Conservation (phyloP, 2,797 vertebrate species). For the Rhinophrynus dorsalis region DNA sequence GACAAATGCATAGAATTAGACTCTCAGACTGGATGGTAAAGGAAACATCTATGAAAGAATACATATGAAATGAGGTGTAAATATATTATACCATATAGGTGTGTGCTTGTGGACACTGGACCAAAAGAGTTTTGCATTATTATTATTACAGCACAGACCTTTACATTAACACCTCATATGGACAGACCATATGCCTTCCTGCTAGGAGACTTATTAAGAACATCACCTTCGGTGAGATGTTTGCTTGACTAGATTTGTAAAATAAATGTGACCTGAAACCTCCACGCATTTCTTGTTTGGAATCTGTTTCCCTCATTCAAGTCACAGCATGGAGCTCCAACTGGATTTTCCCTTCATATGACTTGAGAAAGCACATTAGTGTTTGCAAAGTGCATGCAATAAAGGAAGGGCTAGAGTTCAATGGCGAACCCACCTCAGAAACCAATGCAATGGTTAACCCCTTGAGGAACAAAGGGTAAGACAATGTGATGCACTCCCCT, state of each 20-base stretch:
- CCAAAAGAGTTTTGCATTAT: no score
- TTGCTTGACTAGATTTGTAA: constrained; percentile 45
- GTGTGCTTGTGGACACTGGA: no score
- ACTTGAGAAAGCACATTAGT: not conserved
- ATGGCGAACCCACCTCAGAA: not conserved
- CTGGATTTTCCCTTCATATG: not conserved
- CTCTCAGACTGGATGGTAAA: no score
- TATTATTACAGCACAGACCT: not conserved
- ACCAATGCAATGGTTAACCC: not conserved
- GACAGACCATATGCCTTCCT: constrained; percentile 1
- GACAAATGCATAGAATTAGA: no score
- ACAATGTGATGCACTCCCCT: no score
- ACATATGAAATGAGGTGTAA: no score
- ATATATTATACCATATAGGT: no score
- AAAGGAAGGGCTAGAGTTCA: not conserved
- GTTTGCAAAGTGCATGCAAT: constrained; percentile 2
- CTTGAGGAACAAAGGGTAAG: no score
- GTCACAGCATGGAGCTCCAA: constrained; percentile 19
- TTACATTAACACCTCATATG: constrained; percentile 10
- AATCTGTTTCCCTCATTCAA: constrained; percentile 28
- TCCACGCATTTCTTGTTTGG: constrained; percentile 7
- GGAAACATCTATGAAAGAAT: not conserved
- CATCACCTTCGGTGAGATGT: constrained; percentile 34
- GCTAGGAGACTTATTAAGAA: constrained; percentile 37
- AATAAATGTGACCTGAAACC: constrained; percentile 41